A percentile compares a stretch with the other conserved stretches of the same genome.
phyloP scores from a whole-genome alignment of 2,797 vertebrate species.

The Scomberomorus guttatus region DNA sequence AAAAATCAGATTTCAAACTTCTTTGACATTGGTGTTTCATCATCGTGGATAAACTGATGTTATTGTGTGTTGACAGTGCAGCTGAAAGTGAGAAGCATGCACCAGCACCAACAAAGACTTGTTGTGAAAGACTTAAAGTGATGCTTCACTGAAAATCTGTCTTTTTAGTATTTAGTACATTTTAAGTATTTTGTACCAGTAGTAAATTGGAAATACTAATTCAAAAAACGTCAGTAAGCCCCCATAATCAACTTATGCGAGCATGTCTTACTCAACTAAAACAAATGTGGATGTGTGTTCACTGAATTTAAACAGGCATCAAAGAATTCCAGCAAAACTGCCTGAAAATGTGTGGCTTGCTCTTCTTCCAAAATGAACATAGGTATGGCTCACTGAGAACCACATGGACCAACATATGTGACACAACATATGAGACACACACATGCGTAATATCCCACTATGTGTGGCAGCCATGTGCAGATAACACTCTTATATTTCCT shows the following conservation, averaged over 20 bases:
- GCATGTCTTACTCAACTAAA: too few relatives aligned
- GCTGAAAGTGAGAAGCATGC: not conserved
- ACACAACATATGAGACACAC: not conserved
- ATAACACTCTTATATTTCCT: conserved; percentile 51
- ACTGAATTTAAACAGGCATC: not conserved
- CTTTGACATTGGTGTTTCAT: too few relatives aligned
- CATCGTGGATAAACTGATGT: too few relatives aligned
- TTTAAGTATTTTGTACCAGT: not conserved
- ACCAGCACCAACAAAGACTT: not conserved
- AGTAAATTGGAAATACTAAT: not conserved
- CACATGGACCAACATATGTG: not conserved
- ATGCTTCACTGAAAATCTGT: not conserved
- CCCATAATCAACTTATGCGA: not conserved
- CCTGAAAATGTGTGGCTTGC: too few relatives aligned
- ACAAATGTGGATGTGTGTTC: not conserved
- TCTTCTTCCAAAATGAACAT: not conserved
- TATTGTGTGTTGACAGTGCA: too few relatives aligned
- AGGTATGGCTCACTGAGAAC: conserved; percentile 2
- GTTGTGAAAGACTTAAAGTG: not conserved
- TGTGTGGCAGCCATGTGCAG: conserved; percentile 12
- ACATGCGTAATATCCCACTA: too few relatives aligned
- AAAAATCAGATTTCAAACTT: too few relatives aligned
- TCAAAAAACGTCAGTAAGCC: not conserved
- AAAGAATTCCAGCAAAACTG: not conserved
- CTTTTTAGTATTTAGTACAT: not conserved